Conservation (phyloP, 2,888 invertebrate genomes). For the Agriotes lineatus region DNA sequence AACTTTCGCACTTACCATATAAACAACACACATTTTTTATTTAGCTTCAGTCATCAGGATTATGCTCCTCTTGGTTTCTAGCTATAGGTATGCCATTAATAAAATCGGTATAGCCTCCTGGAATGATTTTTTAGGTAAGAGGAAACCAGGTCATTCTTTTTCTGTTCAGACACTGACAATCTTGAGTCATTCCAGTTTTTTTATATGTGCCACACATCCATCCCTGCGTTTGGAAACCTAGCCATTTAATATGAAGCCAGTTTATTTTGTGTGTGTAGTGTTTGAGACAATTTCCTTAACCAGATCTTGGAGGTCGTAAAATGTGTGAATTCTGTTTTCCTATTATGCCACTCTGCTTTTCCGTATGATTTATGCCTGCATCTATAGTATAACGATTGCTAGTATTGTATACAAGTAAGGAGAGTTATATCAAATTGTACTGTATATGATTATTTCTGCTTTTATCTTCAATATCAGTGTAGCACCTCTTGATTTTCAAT, state of each 20-base stretch:
- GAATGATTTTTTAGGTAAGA: background rate
- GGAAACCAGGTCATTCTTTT: conserved; percentile 2
- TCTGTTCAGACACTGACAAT: background rate
- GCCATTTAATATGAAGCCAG: background rate
- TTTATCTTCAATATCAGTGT: background rate
- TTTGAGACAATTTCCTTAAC: background rate
- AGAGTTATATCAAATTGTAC: background rate
- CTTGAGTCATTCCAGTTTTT: background rate
- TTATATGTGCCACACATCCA: background rate
- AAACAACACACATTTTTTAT: no score
- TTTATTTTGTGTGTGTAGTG: background rate
- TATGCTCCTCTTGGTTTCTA: background rate
- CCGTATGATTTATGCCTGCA: no score
- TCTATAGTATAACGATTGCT: no score
- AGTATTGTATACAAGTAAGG: no score
- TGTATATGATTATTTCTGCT: background rate
- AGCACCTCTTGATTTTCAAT: no score
- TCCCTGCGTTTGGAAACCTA: background rate
- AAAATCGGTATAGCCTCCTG: background rate
- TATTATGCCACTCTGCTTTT: no score
- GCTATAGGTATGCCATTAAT: background rate
- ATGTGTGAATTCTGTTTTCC: no score
- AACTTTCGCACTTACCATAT: no score
- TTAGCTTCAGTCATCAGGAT: no score
- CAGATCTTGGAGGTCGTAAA: conserved; percentile 18